Evolutionary conservation across 2,888 invertebrate species (phyloP).

Genomic region (Tiliacea citrago): DNA sequence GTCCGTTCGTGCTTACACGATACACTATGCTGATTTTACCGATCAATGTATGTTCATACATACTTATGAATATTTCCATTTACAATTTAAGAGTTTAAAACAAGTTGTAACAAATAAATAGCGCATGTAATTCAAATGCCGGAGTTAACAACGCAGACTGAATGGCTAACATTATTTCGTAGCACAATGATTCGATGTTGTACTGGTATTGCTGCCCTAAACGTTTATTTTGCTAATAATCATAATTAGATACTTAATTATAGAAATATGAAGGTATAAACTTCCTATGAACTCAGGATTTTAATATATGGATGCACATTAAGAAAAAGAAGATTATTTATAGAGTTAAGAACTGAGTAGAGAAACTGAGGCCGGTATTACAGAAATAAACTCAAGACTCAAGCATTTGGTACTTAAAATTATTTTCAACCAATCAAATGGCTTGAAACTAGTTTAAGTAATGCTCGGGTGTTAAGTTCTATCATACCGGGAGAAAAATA

Average conservation of each 20-base stretch:
- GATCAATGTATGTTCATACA: neutral
- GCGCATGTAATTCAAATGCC: constrained; percentile 23
- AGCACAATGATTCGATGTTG: neutral
- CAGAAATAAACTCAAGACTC: neutral
- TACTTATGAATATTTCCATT: neutral
- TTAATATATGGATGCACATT: neutral
- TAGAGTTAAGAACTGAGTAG: neutral
- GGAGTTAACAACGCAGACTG: constrained; percentile 17
- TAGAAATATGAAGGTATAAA: too few relatives aligned
- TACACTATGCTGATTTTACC: neutral
- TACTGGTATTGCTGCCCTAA: neutral
- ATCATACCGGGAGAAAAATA: too few relatives aligned
- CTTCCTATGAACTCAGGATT: neutral
- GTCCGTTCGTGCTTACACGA: too few relatives aligned
- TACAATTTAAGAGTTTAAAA: neutral
- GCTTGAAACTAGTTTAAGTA: too few relatives aligned
- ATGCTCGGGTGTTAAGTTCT: too few relatives aligned
- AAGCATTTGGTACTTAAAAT: too few relatives aligned
- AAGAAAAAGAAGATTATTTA: neutral
- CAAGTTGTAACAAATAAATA: constrained; percentile 28
- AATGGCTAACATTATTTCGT: constrained; percentile 4
- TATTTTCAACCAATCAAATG: too few relatives aligned
- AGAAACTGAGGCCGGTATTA: neutral
- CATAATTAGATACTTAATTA: neutral
- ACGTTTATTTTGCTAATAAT: neutral